These are phyloP conservation scores for Cylloceria caligata DNA, from an alignment of 2,888 invertebrate species.

Conservation along the genomic window DNA sequence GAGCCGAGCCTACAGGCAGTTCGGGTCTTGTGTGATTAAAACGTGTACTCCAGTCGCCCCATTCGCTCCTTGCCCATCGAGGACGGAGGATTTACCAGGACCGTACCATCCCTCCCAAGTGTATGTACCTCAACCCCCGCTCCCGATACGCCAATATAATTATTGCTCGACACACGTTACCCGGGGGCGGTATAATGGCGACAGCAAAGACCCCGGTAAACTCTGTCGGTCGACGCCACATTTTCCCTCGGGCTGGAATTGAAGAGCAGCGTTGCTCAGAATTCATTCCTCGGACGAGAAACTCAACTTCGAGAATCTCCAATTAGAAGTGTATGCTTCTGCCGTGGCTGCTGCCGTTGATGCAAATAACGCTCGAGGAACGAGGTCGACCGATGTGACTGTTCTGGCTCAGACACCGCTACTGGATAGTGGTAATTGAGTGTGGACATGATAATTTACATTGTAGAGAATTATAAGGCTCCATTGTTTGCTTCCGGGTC, in stretches of 20 bases:
- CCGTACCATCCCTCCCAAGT: conserved; percentile 43
- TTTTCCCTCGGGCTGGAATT: conserved; percentile 77
- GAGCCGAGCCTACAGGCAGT: conserved; percentile 64
- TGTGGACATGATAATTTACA: conserved; percentile 29
- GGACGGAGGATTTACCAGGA: conserved; percentile 42
- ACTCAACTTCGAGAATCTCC: conserved; percentile 80
- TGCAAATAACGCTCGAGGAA: conserved; percentile 50
- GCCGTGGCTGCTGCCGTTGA: conserved; percentile 48
- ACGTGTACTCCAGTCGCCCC: conserved; percentile 68
- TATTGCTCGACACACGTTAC: conserved; percentile 80
- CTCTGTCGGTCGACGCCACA: conserved; percentile 64
- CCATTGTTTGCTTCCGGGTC: background rate
- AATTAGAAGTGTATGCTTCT: conserved; percentile 73
- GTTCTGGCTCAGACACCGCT: background rate
- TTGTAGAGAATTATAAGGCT: background rate
- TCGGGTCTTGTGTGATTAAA: conserved; percentile 81
- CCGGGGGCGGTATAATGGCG: conserved; percentile 69
- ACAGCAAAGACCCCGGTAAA: conserved; percentile 67
- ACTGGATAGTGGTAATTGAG: background rate
- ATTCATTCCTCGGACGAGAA: conserved; percentile 76
- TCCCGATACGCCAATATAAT: conserved; percentile 78
- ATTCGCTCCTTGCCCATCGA: conserved; percentile 45
- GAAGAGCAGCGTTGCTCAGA: conserved; percentile 79
- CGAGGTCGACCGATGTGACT: conserved; percentile 27
- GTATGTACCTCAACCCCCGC: conserved; percentile 46